phyloP scores from a whole-genome alignment of 2,888 invertebrate species.

The Invenusta paracnida region DNA sequence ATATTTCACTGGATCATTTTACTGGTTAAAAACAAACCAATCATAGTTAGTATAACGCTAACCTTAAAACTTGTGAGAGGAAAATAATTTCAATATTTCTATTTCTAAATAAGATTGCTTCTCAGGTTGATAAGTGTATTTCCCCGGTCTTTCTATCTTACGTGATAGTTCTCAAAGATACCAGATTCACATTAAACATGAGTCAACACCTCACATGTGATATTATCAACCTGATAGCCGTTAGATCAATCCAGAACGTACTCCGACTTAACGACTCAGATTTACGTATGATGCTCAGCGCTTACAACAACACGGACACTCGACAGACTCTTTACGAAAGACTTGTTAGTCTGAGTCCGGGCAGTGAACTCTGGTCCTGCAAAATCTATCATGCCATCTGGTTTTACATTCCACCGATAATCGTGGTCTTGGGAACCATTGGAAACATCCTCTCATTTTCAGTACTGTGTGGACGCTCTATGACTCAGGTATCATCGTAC shows the following conservation, averaged over 20 bases:
- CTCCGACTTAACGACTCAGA: not conserved
- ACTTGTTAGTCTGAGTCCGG: not conserved
- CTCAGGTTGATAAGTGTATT: too few species aligned
- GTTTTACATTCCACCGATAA: constrained; percentile 28
- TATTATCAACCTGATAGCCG: not conserved
- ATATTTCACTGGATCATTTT: too few species aligned
- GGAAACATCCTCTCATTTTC: constrained; percentile 56
- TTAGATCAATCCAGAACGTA: not conserved
- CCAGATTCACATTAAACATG: not conserved
- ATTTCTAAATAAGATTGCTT: too few species aligned
- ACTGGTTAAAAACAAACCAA: too few species aligned
- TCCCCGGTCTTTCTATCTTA: too few species aligned
- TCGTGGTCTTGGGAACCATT: constrained; percentile 51
- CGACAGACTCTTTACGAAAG: not conserved
- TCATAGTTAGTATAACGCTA: too few species aligned
- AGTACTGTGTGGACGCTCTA: constrained; percentile 52
- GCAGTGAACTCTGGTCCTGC: not conserved
- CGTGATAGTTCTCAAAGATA: too few species aligned
- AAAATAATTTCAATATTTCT: too few species aligned
- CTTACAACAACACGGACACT: not conserved
- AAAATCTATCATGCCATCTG: constrained; percentile 17
- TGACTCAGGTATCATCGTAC: constrained; percentile 54
- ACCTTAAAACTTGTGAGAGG: too few species aligned
- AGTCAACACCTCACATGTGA: not conserved
- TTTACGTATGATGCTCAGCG: not conserved